Percentiles rank a stretch among this genome's conserved stretches.
These are phyloP conservation scores for Thecophora atra DNA, from an alignment of 2,888 invertebrate genomes.

Conservation along the genomic window DNA sequence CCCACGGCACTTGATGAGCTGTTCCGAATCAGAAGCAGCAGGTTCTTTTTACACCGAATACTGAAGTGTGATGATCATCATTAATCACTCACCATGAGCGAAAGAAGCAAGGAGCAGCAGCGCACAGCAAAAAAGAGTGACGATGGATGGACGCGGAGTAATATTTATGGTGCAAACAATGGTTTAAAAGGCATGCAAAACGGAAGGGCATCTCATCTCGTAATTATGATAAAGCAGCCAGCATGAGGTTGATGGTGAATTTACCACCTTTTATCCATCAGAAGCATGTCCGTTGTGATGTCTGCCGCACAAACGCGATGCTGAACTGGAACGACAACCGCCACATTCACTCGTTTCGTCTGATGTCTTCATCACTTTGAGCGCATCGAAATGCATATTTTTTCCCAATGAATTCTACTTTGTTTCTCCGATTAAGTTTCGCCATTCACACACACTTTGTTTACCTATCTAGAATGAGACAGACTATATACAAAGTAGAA, in stretches of 20 bases:
- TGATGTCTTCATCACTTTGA: too few species aligned
- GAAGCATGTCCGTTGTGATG: neutral
- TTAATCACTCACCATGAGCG: constrained; percentile 65
- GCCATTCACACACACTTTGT: too few species aligned
- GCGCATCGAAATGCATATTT: too few species aligned
- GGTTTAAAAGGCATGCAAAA: constrained; percentile 31
- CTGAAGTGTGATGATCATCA: constrained; percentile 53
- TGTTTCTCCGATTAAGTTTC: too few species aligned
- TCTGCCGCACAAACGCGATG: constrained; percentile 14
- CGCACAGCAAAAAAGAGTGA: neutral
- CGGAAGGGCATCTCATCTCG: constrained; percentile 52
- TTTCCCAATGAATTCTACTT: too few species aligned
- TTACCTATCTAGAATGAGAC: too few species aligned
- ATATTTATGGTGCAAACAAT: constrained; percentile 21
- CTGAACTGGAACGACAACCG: constrained; percentile 14
- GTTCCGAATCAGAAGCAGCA: constrained; percentile 29
- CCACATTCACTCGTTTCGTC: neutral
- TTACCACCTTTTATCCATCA: constrained; percentile 22
- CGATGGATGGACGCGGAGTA: constrained; percentile 6
- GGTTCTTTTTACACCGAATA: constrained; percentile 36
- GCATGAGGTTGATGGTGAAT: constrained; percentile 46
- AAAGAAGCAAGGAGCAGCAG: constrained; percentile 3
- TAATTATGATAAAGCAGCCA: constrained; percentile 63
- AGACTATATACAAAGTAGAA: too few species aligned
- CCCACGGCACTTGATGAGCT: constrained; percentile 16